Conservation (phyloP, 2,113 vertebrate genomes). For the Rhinoptilus africanus region DNA sequence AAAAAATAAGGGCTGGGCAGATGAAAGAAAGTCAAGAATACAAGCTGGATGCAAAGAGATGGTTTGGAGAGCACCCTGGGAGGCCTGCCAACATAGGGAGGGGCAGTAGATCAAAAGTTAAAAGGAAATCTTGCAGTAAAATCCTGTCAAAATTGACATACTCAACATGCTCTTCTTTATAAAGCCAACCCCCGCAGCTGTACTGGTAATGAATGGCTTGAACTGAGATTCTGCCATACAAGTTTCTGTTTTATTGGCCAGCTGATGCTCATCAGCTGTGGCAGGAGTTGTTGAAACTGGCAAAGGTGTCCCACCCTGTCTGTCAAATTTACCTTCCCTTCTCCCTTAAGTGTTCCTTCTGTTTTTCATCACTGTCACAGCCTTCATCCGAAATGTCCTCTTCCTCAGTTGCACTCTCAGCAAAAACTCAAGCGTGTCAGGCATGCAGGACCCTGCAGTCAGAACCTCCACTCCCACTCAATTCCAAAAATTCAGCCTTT, state of each 20-base stretch:
- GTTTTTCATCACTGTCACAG: background rate
- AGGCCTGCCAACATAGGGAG: accelerated
- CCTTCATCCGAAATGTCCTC: background rate
- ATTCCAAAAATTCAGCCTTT: background rate
- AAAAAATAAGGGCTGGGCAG: background rate
- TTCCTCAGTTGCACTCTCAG: background rate
- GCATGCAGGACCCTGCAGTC: background rate
- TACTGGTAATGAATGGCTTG: background rate
- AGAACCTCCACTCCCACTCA: background rate
- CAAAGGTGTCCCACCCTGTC: background rate
- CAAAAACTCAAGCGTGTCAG: background rate
- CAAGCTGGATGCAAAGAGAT: background rate
- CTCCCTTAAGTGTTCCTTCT: background rate
- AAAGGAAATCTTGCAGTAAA: slow-evolving; percentile 16
- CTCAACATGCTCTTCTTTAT: background rate
- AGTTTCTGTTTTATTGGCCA: background rate
- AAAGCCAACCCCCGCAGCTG: background rate
- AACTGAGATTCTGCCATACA: background rate
- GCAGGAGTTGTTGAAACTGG: slow-evolving; percentile 29
- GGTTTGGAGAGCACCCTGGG: background rate
- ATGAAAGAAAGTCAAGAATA: background rate
- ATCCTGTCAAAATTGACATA: background rate
- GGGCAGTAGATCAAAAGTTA: background rate
- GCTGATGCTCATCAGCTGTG: background rate
- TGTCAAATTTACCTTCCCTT: background rate